phyloP scores from a whole-genome alignment of 2,113 vertebrate species.

The Marmota monax region DNA sequence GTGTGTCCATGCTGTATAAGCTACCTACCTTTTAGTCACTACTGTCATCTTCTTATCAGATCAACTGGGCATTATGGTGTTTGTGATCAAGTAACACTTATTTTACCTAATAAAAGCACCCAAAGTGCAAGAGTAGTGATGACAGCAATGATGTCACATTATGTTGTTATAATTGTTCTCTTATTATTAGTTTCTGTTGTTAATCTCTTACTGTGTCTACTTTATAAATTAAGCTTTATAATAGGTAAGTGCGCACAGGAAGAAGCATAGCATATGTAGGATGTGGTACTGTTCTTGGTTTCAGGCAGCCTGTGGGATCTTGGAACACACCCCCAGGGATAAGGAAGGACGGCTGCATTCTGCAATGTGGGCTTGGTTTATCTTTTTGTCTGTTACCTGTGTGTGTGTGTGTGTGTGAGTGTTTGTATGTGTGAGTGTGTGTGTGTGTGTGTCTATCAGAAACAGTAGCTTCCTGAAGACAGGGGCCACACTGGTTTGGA shows the following conservation, averaged over 20 bases:
- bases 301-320: neutral
- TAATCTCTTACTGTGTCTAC: too few relatives aligned
- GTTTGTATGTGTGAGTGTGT: neutral
- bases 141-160: neutral
- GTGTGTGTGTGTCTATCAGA: neutral
- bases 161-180: neutral
- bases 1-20: neutral
- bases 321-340: neutral
- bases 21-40: neutral
- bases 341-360: fast-evolving
- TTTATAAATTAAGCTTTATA: neutral
- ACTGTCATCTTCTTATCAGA: neutral
- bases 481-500: neutral
- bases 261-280: neutral
- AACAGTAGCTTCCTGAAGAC: neutral
- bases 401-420: neutral
- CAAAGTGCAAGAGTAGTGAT: neutral
- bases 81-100: neutral
- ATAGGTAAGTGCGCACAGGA: neutral
- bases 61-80: too few relatives aligned
- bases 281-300: neutral
- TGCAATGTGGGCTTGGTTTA: fast-evolving
- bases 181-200: neutral
- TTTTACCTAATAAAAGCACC: neutral
- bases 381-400: neutral